Evolutionary conservation across 2,888 invertebrate genomes (phyloP), one percentile per base, ranked within the genome.

Genomic region (Prosopocoilus inquinatus): DNA sequence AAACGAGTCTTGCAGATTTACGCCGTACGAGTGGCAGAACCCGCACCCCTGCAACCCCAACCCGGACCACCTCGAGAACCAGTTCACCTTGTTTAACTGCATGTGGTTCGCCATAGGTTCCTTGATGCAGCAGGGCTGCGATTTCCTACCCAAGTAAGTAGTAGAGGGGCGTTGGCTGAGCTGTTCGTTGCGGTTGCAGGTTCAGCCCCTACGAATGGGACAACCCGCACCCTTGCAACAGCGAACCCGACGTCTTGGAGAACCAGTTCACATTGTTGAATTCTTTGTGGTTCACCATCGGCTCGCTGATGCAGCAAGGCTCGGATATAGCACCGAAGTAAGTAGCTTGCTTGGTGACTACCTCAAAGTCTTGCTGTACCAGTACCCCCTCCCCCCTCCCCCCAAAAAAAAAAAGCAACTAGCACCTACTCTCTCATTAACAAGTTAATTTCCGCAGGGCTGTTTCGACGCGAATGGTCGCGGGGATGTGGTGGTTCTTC

Each of bases 91-190:
- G 75, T 83, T 91, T 80, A 96, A 96, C 83, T 94, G 94, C 80
- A 87, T 96, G 82, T 98, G 97, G 97, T 97, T 97, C 80, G 94
- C 94, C 67, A 93, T 96, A 68, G 93, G 94, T 70, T 94, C 94
- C 44, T 84, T 96, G 69, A 93, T 96, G 91, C 94, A 94, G 77
- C 95, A 96, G 81, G 94, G 95, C 76, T 94, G 94, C 81, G 94
- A 95, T 80, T 92, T 95, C 80, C 83, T 94, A 69, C 95, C 95
- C 78, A 93, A 91, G 93, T 94, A 89, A 87, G 87, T 80, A 45
- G 32, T 32, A 16, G 32, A 39, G 35, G 53, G 45, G 55, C 35
- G 11, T 13, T 47, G 44, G 32, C 48, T 62, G 9, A 53, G 41
- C 46, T 33, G 32, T 47, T 47, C 45, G 61, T 60, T 60, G 65